Evolutionary conservation across 30 jellyfish, hydroid and myxozoan genomes (phyloP).

Genomic region (Chrysaora quinquecirrha): DNA sequence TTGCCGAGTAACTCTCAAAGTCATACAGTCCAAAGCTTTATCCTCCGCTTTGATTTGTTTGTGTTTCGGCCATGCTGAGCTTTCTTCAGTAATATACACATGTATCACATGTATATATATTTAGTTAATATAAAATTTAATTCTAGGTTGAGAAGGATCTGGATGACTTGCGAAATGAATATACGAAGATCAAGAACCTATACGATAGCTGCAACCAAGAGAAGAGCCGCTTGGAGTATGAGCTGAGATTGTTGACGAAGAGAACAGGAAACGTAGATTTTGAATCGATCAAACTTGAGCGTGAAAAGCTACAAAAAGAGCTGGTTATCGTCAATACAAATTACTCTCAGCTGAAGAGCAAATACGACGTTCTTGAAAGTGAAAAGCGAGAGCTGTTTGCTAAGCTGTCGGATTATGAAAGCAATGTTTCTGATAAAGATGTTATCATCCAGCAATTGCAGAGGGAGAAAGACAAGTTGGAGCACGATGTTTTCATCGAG

Average conservation of each 20-base stretch:
- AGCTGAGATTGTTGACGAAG: slow-evolving; percentile 72
- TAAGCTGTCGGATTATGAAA: slow-evolving; percentile 67
- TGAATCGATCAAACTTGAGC: slow-evolving; percentile 84
- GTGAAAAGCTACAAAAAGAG: slow-evolving; percentile 81
- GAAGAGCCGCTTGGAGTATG: slow-evolving; percentile 82
- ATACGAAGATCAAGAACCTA: slow-evolving; percentile 53
- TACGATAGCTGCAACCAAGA: slow-evolving; percentile 73
- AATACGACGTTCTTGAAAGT: slow-evolving; percentile 65
- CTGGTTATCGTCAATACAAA: slow-evolving; percentile 56
- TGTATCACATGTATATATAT: too few species aligned
- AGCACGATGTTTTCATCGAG: slow-evolving; percentile 69
- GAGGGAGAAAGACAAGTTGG: slow-evolving; percentile 81
- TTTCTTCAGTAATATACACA: too few species aligned
- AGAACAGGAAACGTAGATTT: slow-evolving; percentile 78
- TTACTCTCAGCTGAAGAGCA: slow-evolving; percentile 65
- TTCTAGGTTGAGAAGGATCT: slow-evolving; percentile 69
- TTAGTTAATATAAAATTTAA: too few species aligned
- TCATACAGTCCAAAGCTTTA: too few species aligned
- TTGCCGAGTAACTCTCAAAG: too few species aligned
- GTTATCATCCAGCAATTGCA: slow-evolving; percentile 54
- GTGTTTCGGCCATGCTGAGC: too few species aligned
- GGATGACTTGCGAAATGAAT: slow-evolving; percentile 60
- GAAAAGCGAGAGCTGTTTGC: slow-evolving; percentile 61
- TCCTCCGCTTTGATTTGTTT: too few species aligned
- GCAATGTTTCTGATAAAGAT: slow-evolving; percentile 67